These are phyloP conservation scores for Lasioglossum morio DNA, from an alignment of 2,888 invertebrate species.

Conservation along the genomic window DNA sequence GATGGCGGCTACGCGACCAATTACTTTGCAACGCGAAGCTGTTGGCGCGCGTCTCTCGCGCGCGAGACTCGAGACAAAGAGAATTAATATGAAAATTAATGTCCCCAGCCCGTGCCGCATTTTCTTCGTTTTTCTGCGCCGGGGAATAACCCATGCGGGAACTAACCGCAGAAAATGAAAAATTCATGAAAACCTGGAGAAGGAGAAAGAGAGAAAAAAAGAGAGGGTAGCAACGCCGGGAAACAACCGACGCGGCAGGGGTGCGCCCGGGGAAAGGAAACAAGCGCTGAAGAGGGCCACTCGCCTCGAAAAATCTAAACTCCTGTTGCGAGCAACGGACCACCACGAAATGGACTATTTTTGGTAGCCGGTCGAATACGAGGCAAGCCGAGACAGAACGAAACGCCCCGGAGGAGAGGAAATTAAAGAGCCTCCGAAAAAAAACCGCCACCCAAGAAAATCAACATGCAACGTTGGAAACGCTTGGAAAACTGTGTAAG, in stretches of 20 bases:
- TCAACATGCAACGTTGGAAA: neutral
- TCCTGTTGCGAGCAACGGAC: slow-evolving; percentile 70
- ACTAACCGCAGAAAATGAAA: slow-evolving; percentile 32
- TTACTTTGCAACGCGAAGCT: neutral
- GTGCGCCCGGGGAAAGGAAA: neutral
- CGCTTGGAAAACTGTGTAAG: neutral
- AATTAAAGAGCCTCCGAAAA: slow-evolving; percentile 12
- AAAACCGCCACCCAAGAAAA: neutral
- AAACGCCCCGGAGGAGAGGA: neutral
- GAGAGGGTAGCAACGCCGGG: slow-evolving; percentile 22
- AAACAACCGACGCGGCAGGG: neutral
- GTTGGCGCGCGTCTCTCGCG: neutral
- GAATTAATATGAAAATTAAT: slow-evolving; percentile 24
- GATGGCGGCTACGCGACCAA: neutral
- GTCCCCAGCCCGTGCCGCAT: neutral
- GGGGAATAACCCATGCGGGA: slow-evolving; percentile 2
- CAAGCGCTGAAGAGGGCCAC: neutral
- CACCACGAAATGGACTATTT: slow-evolving; percentile 72
- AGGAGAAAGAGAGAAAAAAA: slow-evolving; percentile 15
- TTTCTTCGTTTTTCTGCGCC: neutral
- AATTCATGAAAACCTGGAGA: slow-evolving; percentile 30
- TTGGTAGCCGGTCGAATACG: slow-evolving; percentile 49
- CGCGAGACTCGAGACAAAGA: neutral
- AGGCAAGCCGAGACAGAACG: neutral
- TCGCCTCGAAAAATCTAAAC: slow-evolving; percentile 65